phyloP scores from a whole-genome alignment of 2,888 invertebrate genomes.

The Marronus borbonicus region DNA sequence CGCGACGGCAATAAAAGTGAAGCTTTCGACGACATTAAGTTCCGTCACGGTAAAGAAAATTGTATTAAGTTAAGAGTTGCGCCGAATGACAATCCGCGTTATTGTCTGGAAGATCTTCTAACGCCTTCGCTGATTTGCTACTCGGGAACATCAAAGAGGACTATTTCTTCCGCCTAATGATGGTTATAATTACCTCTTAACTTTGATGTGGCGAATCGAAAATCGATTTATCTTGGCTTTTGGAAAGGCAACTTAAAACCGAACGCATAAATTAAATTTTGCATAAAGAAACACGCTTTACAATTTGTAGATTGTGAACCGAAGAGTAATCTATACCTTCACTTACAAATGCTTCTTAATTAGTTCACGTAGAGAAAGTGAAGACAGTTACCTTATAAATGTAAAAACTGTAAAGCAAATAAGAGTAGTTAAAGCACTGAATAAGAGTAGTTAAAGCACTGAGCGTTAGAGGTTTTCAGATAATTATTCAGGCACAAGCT shows the following conservation, averaged over 20 bases:
- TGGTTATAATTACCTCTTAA: slow-evolving; percentile 42
- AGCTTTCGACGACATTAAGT: slow-evolving; percentile 40
- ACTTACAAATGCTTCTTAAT: too few relatives aligned
- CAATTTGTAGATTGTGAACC: background rate
- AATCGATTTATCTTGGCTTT: slow-evolving; percentile 20
- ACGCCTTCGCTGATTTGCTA: slow-evolving; percentile 28
- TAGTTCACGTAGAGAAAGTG: too few relatives aligned
- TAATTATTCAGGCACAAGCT: background rate
- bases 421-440: background rate
- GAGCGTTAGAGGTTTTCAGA: background rate
- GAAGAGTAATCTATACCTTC: too few relatives aligned
- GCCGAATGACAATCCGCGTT: slow-evolving; percentile 25
- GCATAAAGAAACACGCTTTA: background rate
- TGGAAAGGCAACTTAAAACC: background rate
- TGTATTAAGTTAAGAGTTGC: slow-evolving; percentile 43
- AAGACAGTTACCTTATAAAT: background rate
- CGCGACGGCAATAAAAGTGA: slow-evolving; percentile 34
- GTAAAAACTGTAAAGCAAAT: background rate
- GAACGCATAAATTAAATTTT: background rate
- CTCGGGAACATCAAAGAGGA: slow-evolving; percentile 27
- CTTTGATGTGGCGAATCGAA: slow-evolving; percentile 35
- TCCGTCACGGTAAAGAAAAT: slow-evolving; percentile 32
- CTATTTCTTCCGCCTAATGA: slow-evolving; percentile 27
- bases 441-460: background rate
- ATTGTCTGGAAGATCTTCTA: slow-evolving; percentile 34